Percentiles rank a stretch among this genome's conserved stretches.
Conservation (phyloP, 2,888 invertebrate genomes). For the Eupelmus urozonus region DNA sequence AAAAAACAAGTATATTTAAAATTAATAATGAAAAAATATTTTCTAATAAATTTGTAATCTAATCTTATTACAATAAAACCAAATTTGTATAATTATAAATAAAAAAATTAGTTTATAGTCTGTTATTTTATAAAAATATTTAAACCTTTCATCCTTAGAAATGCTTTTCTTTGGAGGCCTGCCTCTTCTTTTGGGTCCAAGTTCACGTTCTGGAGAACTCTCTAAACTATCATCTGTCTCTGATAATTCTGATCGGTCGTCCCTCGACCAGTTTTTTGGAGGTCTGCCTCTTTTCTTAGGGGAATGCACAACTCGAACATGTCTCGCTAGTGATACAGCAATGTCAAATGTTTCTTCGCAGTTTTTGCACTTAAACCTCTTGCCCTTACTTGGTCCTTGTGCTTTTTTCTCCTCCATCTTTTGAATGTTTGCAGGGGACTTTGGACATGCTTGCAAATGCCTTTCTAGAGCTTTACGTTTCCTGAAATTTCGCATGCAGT, state of each 20-base stretch:
- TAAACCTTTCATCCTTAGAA: slow-evolving; percentile 47
- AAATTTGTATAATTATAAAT: too few relatives aligned
- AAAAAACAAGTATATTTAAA: too few relatives aligned
- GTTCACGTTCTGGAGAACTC: slow-evolving; percentile 34
- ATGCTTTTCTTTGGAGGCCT: slow-evolving; percentile 43
- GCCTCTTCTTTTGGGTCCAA: slow-evolving; percentile 32
- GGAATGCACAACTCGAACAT: slow-evolving; percentile 71
- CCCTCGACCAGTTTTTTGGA: slow-evolving; percentile 44
- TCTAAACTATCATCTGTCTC: slow-evolving; percentile 38
- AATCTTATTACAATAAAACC: too few relatives aligned
- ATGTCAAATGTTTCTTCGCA: slow-evolving; percentile 73
- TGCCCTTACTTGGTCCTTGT: slow-evolving; percentile 34
- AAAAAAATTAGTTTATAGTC: not conserved
- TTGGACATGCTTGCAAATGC: slow-evolving; percentile 70
- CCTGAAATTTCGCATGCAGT: slow-evolving; percentile 71
- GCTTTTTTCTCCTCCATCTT: slow-evolving; percentile 58
- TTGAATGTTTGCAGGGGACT: slow-evolving; percentile 60
- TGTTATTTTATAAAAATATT: not conserved
- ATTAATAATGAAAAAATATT: too few relatives aligned
- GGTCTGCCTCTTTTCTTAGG: slow-evolving; percentile 66
- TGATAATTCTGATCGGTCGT: slow-evolving; percentile 47
- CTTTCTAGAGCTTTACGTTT: slow-evolving; percentile 69
- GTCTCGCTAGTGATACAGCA: slow-evolving; percentile 72
- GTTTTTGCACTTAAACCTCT: slow-evolving; percentile 70
- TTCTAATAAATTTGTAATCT: too few relatives aligned